phyloP scores from a whole-genome alignment of 1,140 invertebrate genomes.

The Diorhabda elongata region DNA sequence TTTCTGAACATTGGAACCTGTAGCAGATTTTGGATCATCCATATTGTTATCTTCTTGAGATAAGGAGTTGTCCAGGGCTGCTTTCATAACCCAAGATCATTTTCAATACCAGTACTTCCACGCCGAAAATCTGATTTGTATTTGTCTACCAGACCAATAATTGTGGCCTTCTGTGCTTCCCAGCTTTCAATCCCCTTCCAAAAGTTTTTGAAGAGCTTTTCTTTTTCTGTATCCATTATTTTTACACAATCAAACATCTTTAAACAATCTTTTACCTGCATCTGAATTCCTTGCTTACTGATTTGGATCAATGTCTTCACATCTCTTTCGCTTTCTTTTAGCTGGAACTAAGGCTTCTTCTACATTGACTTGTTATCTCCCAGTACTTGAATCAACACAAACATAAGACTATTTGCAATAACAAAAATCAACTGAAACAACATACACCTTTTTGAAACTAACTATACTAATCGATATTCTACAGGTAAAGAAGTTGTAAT shows the following conservation, averaged over 20 bases:
- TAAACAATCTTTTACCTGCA: background rate
- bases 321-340: conserved; percentile 1
- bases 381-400: too few species aligned
- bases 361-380: too few species aligned
- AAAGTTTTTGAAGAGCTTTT: conserved; percentile 12
- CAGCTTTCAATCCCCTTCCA: conserved; percentile 11
- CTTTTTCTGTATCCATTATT: conserved; percentile 1
- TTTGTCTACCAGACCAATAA: conserved; percentile 4
- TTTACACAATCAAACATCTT: conserved; percentile 3
- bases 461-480: too few species aligned
- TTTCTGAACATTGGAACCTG: background rate
- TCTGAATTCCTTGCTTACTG: background rate
- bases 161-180: background rate
- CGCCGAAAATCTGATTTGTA: background rate
- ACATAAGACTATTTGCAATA: too few species aligned
- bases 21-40: background rate
- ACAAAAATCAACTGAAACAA: too few species aligned
- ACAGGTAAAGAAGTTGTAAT: too few species aligned
- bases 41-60: background rate
- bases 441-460: too few species aligned
- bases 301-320: background rate
- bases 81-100: conserved; percentile 7
- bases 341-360: background rate
- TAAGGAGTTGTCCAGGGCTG: too few species aligned
- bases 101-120: background rate